Evolutionary conservation across 2,113 vertebrate genomes (phyloP).

Genomic region (Haliaeetus leucogaster): DNA sequence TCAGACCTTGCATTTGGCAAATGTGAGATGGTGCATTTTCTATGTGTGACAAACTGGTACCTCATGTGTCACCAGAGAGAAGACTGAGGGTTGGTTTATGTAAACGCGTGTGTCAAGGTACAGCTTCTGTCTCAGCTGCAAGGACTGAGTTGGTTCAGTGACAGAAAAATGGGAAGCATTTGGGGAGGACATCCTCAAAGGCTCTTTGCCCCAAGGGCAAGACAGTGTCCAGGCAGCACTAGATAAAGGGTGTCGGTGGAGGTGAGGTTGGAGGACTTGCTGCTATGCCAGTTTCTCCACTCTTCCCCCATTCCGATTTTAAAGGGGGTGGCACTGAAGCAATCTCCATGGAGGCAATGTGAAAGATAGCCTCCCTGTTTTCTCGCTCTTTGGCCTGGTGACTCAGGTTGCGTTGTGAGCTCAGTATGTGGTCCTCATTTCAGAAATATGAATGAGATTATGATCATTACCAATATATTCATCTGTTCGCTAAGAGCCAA

Average conservation of each 20-base stretch:
- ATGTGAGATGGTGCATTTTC: not conserved
- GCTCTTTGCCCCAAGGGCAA: not conserved
- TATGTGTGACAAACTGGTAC: not conserved
- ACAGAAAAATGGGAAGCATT: not conserved
- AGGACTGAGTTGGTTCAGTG: not conserved
- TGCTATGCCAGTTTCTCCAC: rapidly evolving
- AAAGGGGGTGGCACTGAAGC: not conserved
- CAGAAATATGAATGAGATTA: slow-evolving; percentile 30
- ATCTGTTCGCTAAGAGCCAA: not conserved
- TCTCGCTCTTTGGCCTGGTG: not conserved
- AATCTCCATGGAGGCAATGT: not conserved
- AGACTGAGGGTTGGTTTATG: not conserved
- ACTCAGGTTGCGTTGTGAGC: not conserved
- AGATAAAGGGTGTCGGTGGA: no score
- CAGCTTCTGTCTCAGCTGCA: not conserved
- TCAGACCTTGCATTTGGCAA: not conserved
- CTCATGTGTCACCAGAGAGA: not conserved
- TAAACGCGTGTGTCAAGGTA: not conserved
- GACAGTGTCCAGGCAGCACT: not conserved
- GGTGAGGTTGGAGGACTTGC: not conserved
- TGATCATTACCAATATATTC: slow-evolving; percentile 3
- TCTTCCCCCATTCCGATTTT: not conserved
- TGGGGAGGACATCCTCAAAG: not conserved
- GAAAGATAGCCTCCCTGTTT: not conserved
- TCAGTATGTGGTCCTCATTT: not conserved